Evolutionary conservation across 2,888 invertebrate species (phyloP).

Genomic region (Carterocephalus palaemon): DNA sequence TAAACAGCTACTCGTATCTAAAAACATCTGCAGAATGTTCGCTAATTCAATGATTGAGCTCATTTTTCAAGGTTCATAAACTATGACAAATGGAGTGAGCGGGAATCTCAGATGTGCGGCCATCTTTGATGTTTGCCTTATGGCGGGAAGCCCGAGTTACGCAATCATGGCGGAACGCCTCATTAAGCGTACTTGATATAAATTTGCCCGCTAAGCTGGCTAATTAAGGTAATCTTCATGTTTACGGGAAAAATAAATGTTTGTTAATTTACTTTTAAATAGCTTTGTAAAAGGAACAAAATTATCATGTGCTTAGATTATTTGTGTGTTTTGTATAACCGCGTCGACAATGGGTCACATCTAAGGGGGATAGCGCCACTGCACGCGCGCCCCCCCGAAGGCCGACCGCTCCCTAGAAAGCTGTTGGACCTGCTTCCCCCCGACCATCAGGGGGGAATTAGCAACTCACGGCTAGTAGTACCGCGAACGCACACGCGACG

Average conservation of each 20-base stretch:
- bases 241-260: slow-evolving; percentile 12
- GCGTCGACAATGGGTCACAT: no score
- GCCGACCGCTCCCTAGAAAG: no score
- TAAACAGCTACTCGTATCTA: no score
- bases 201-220: slow-evolving; percentile 27
- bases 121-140: slow-evolving; percentile 32
- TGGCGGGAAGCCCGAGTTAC: slow-evolving; percentile 35
- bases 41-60: slow-evolving; percentile 2
- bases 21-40: background rate
- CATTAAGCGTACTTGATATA: slow-evolving; percentile 26
- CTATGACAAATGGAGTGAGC: slow-evolving; percentile 6
- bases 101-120: slow-evolving; percentile 22
- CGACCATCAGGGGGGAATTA: no score
- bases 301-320: no score
- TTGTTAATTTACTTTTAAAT: slow-evolving; percentile 6
- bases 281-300: slow-evolving; percentile 8
- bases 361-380: no score
- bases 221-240: slow-evolving; percentile 30
- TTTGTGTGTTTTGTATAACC: no score
- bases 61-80: slow-evolving; percentile 11
- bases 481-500: no score
- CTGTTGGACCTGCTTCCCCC: no score
- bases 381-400: no score
- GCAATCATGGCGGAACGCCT: slow-evolving; percentile 32
- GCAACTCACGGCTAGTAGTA: no score